Conservation (phyloP, 1,140 invertebrate species). For the Propsilocerus akamusi region DNA sequence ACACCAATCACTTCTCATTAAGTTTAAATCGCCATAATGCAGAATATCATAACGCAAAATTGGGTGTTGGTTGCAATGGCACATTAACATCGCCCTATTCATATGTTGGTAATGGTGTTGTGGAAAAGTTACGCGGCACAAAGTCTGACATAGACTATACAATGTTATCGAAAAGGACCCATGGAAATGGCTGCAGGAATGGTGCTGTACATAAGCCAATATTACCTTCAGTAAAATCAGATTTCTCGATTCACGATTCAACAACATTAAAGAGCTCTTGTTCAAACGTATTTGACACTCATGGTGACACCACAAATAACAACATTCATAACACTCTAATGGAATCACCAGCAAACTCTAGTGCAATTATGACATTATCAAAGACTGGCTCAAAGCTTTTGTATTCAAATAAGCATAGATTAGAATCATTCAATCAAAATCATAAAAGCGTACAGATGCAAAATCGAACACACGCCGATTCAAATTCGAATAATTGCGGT, state of each 20-base stretch:
- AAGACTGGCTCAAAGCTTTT: constrained; percentile 3
- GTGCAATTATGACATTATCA: constrained; percentile 3
- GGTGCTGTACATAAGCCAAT: constrained; percentile 9
- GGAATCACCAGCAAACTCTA: background rate
- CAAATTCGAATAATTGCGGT: no score
- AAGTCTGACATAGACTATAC: constrained; percentile 24
- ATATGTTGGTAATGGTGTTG: constrained; percentile 8
- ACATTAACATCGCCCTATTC: constrained; percentile 13
- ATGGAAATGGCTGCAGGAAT: background rate
- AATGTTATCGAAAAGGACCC: constrained; percentile 13
- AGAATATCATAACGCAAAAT: constrained; percentile 7
- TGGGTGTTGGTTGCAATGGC: constrained; percentile 3
- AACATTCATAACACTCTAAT: background rate
- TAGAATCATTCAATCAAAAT: background rate
- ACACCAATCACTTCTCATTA: constrained; percentile 25
- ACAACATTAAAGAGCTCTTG: background rate
- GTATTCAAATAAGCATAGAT: background rate
- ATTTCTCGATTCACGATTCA: constrained; percentile 12
- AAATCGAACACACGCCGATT: no score
- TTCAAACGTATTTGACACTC: background rate
- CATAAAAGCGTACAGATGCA: no score
- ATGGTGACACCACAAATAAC: background rate
- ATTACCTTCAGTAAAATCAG: constrained; percentile 22
- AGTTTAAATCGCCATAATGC: constrained; percentile 19
- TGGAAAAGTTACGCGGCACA: constrained; percentile 10